Evolutionary conservation across 53 echinoderm and acorn worm genomes (phyloP).

Genomic region (Holothuria leucospilota): DNA sequence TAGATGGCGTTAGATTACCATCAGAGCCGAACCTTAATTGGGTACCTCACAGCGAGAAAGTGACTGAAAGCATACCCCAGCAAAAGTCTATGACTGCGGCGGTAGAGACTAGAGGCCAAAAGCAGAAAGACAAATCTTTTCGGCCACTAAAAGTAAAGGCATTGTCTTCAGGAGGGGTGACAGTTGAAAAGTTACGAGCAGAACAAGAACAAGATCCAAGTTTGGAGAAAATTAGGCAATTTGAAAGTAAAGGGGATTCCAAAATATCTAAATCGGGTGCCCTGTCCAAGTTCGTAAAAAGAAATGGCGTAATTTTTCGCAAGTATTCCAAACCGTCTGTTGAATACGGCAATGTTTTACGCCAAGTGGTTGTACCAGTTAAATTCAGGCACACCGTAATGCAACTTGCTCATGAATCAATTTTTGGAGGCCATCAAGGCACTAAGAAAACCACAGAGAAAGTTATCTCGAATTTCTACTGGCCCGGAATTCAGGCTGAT

Average conservation of each 20-base stretch:
- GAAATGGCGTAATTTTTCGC: not conserved
- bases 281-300: not conserved
- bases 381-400: slow-evolving; percentile 57
- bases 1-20: slow-evolving; percentile 17
- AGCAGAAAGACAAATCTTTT: not conserved
- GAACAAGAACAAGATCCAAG: slow-evolving; percentile 30
- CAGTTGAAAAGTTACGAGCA: not conserved
- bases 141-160: not conserved
- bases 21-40: not conserved
- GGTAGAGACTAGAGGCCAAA: slow-evolving; percentile 38
- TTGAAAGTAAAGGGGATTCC: slow-evolving; percentile 1
- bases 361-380: slow-evolving; percentile 57
- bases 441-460: slow-evolving; percentile 62
- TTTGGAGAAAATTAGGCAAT: not conserved
- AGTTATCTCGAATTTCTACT: slow-evolving; percentile 57
- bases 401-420: slow-evolving; percentile 64
- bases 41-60: too few relatives aligned
- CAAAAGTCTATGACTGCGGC: not conserved
- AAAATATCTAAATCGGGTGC: not conserved
- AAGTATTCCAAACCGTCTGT: not conserved
- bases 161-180: not conserved
- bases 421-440: slow-evolving; percentile 68
- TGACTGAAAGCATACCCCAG: too few relatives aligned
- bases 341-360: slow-evolving; percentile 20
- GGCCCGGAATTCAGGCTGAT: slow-evolving; percentile 40